Conservation (phyloP, 2,888 invertebrate species). For the Dynastes grantii region DNA sequence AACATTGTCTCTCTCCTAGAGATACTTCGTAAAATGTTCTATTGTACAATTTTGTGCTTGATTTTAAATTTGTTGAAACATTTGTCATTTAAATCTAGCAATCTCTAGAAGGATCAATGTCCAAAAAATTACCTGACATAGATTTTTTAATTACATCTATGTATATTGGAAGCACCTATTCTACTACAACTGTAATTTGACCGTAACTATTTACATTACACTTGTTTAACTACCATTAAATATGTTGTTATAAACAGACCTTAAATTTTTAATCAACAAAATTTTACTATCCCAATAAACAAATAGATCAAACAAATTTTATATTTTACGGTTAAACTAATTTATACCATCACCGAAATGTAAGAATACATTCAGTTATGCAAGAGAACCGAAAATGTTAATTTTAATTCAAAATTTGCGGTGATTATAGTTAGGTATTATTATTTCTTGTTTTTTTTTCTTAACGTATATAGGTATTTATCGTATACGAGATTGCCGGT, state of each 20-base stretch:
- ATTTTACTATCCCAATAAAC: constrained; percentile 2
- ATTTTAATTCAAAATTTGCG: background rate
- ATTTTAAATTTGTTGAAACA: too few species aligned
- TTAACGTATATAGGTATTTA: background rate
- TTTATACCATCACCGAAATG: background rate
- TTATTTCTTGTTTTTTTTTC: background rate
- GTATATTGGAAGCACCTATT: background rate
- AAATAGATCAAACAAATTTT: constrained; percentile 1
- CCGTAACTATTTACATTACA: background rate
- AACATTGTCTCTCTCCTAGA: too few species aligned
- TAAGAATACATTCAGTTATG: background rate
- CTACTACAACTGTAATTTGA: background rate
- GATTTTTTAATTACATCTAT: background rate
- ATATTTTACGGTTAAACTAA: constrained; percentile 4
- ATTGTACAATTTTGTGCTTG: too few species aligned
- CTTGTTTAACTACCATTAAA: constrained; percentile 32
- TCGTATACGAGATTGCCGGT: background rate
- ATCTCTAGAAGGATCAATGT: background rate
- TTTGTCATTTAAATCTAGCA: background rate
- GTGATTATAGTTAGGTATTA: background rate
- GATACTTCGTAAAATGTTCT: too few species aligned
- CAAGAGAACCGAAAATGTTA: constrained; percentile 1
- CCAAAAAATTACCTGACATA: background rate
- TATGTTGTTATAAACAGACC: constrained; percentile 23
- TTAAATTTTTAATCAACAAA: constrained; percentile 16